Evolutionary conservation across 2,888 invertebrate genomes (phyloP).

Genomic region (Stenurella melanura): DNA sequence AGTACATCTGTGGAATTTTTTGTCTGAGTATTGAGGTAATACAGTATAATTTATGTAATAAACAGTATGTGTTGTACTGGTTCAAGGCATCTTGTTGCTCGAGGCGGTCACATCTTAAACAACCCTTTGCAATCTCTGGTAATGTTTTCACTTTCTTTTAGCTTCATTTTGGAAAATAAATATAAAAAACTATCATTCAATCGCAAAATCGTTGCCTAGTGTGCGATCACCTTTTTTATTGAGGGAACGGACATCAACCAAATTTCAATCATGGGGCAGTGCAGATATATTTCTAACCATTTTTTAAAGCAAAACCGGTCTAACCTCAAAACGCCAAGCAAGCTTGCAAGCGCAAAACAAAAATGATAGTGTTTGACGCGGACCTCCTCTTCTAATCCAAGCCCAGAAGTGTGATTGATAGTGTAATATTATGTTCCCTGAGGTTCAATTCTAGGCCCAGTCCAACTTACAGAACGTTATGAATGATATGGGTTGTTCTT

Average conservation of each 20-base stretch:
- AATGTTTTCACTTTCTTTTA: constrained; percentile 41
- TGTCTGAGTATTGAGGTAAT: constrained; percentile 74
- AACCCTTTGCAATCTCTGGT: constrained; percentile 48
- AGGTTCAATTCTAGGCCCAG: constrained; percentile 57
- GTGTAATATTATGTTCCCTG: constrained; percentile 54
- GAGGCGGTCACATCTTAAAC: constrained; percentile 54
- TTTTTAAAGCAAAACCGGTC: constrained; percentile 53
- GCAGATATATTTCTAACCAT: constrained; percentile 63
- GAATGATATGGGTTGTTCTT: constrained; percentile 14
- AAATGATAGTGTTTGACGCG: neutral
- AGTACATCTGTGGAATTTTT: constrained; percentile 74
- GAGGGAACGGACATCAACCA: constrained; percentile 63
- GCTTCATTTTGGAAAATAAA: constrained; percentile 24
- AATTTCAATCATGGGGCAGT: constrained; percentile 65
- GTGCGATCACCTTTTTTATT: constrained; percentile 52
- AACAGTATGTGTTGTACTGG: constrained; percentile 73
- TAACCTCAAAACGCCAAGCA: constrained; percentile 53
- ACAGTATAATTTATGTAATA: constrained; percentile 68
- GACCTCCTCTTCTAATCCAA: constrained; percentile 41
- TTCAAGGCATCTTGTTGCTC: constrained; percentile 74
- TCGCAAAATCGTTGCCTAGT: constrained; percentile 22
- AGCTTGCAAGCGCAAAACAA: constrained; percentile 13
- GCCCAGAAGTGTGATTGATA: constrained; percentile 54
- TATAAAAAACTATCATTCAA: constrained; percentile 5
- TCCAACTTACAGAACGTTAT: constrained; percentile 30